Percentiles rank a stretch among this genome's conserved stretches.
Evolutionary conservation across 2,888 invertebrate species (phyloP).

Genomic region (Oligia fasciuncula): DNA sequence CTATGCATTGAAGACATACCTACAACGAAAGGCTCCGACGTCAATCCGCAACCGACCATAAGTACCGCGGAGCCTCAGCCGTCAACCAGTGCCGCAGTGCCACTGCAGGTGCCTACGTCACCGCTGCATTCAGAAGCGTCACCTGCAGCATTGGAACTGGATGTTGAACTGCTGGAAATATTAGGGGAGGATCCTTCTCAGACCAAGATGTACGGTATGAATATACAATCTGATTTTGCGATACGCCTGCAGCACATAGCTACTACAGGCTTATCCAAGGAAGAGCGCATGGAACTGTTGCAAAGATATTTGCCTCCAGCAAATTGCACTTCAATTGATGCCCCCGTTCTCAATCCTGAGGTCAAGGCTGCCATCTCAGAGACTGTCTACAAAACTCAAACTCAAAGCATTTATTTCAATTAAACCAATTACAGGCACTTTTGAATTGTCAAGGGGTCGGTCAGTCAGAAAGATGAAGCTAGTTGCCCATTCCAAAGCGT

Average conservation of each 20-base stretch:
- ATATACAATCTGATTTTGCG: neutral
- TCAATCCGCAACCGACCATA: neutral
- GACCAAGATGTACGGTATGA: neutral
- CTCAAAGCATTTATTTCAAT: too few species aligned
- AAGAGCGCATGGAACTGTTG: neutral
- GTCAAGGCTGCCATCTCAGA: neutral
- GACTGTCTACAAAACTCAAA: neutral
- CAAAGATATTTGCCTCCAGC: neutral
- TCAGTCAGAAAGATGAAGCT: too few species aligned
- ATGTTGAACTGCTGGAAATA: neutral
- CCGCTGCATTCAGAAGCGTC: neutral
- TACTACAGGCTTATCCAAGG: neutral
- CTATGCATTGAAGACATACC: neutral
- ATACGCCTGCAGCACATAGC: neutral
- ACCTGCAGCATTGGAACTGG: neutral
- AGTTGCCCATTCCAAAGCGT: too few species aligned
- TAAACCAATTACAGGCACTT: too few species aligned
- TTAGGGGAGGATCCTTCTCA: neutral
- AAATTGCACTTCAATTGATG: neutral
- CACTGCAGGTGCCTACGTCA: neutral
- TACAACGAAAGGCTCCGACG: neutral
- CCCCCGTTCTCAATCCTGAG: neutral
- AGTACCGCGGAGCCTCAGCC: neutral
- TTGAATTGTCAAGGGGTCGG: too few species aligned
- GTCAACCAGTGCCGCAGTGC: neutral